A percentile compares a stretch with the other conserved stretches of the same genome.
These are phyloP conservation scores for Pterophyllum scalare DNA, from an alignment of 2,113 vertebrate species.

Conservation along the genomic window DNA sequence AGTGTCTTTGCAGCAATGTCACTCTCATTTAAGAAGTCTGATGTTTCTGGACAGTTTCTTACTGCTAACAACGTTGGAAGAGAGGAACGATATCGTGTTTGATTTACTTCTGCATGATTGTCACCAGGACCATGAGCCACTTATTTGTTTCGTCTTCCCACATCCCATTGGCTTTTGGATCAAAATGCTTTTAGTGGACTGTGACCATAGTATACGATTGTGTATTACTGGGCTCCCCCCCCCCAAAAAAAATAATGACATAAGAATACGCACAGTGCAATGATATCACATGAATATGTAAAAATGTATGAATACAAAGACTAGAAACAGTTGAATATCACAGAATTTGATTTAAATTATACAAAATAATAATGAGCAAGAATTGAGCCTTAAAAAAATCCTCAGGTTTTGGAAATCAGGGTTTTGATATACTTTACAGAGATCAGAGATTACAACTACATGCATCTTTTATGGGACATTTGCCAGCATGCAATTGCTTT, in stretches of 20 bases:
- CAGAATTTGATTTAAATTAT: not conserved
- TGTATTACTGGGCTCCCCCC: not conserved
- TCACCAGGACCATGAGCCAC: rapidly evolving
- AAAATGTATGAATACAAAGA: not conserved
- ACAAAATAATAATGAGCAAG: too few species aligned
- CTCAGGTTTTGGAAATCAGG: rapidly evolving
- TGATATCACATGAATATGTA: not conserved
- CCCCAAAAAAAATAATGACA: not conserved
- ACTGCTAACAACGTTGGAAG: not conserved
- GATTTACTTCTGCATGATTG: not conserved
- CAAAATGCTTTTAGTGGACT: not conserved
- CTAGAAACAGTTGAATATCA: not conserved
- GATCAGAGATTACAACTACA: not conserved
- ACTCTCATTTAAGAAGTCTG: constrained; percentile 10
- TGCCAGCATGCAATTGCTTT: too few species aligned
- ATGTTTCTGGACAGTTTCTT: not conserved
- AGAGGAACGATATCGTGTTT: not conserved
- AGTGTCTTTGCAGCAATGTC: constrained; percentile 24
- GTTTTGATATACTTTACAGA: not conserved
- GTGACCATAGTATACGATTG: not conserved
- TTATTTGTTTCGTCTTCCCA: too few species aligned
- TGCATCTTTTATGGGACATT: not conserved
- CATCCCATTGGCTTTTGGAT: not conserved
- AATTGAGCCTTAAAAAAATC: too few species aligned
- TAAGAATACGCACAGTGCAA: not conserved